phyloP scores from a whole-genome alignment of 2,888 invertebrate genomes.

The Lithophane socia region DNA sequence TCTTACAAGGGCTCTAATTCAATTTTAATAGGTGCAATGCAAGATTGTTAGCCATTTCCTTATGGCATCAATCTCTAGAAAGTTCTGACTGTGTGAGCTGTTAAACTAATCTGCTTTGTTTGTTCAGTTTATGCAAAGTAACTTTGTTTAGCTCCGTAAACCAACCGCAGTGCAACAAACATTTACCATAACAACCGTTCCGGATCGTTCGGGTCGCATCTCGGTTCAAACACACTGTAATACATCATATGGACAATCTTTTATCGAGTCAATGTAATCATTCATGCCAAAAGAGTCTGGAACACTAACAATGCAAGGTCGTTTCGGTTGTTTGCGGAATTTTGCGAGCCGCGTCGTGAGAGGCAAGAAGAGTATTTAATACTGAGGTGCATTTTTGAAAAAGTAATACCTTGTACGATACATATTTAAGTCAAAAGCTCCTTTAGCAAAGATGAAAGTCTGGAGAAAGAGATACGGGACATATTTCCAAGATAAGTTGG shows the following conservation, averaged over 20 bases:
- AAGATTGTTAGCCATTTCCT: conserved; percentile 22
- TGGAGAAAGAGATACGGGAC: conserved; percentile 71
- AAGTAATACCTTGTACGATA: conserved; percentile 39
- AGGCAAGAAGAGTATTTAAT: conserved; percentile 62
- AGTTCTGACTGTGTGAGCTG: conserved; percentile 48
- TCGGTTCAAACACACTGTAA: conserved; percentile 47
- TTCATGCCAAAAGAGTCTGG: conserved; percentile 71
- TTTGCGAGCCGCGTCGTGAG: conserved; percentile 67
- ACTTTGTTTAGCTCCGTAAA: conserved; percentile 70
- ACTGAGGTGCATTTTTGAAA: conserved; percentile 49
- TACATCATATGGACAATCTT: conserved; percentile 63
- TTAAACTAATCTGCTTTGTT: conserved; percentile 69
- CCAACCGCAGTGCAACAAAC: conserved; percentile 65
- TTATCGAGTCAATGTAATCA: conserved; percentile 69
- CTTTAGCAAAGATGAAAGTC: conserved; percentile 71
- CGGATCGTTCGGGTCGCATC: conserved; percentile 42
- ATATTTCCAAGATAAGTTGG: conserved; percentile 80
- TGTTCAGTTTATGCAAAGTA: conserved; percentile 68
- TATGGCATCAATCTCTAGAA: conserved; percentile 38
- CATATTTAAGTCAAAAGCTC: conserved; percentile 55
- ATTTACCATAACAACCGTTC: conserved; percentile 57
- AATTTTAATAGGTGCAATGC: conserved; percentile 18
- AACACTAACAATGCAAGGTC: conserved; percentile 81
- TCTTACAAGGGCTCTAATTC: neutral
- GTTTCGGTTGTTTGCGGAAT: conserved; percentile 74